Evolutionary conservation across 2,797 vertebrate genomes (phyloP).

Genomic region (Cossypha dichroa): DNA sequence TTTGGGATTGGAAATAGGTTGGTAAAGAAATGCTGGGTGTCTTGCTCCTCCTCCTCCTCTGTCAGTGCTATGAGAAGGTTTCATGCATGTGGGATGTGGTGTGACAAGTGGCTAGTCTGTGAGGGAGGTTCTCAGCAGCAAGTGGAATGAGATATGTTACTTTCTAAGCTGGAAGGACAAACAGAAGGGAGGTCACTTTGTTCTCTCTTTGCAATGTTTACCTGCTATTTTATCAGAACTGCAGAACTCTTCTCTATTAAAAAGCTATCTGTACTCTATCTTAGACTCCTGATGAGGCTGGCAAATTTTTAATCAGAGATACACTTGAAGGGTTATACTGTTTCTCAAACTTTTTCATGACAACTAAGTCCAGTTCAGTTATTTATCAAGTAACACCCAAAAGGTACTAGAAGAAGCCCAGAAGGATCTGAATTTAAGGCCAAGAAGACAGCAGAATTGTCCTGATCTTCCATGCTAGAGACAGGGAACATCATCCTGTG

Average conservation of each 20-base stretch:
- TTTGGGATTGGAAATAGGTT: not conserved
- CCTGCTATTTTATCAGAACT: not conserved
- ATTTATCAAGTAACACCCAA: not conserved
- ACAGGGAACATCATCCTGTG: not conserved
- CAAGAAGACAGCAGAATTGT: not conserved
- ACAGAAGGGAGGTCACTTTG: not conserved
- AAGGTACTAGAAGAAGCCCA: not conserved
- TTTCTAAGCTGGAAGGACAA: not conserved
- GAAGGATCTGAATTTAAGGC: not conserved
- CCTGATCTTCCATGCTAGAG: not conserved
- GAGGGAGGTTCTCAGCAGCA: not conserved
- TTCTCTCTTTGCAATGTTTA: not conserved
- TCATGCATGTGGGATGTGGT: accelerated
- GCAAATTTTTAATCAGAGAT: not conserved
- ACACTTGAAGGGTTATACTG: not conserved
- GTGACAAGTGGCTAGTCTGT: not conserved
- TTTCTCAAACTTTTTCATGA: not conserved
- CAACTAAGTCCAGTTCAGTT: not conserved
- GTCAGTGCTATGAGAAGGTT: not conserved
- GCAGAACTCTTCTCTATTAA: not conserved
- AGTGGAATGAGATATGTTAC: not conserved
- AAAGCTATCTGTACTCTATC: not conserved
- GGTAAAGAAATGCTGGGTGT: not conserved
- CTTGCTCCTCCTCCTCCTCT: not conserved
- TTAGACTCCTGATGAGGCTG: not conserved